These are phyloP conservation scores for Prunella strophiata DNA, from an alignment of 2,797 vertebrate species.

Conservation along the genomic window DNA sequence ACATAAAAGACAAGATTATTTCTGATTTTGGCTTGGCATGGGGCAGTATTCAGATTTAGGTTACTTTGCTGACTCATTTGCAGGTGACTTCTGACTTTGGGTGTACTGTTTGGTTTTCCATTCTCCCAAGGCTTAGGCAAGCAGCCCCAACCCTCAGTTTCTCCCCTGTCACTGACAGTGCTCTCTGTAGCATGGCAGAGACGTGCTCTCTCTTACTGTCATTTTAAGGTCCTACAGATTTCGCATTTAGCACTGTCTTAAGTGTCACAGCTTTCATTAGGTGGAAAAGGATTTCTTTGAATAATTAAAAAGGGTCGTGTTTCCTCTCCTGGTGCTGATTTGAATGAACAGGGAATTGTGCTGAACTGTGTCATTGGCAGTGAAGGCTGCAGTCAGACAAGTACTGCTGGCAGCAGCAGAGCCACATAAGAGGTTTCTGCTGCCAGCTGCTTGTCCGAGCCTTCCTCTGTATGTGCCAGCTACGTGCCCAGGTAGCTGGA, in stretches of 20 bases:
- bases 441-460: neutral
- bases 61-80: neutral
- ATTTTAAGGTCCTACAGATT: neutral
- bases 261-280: neutral
- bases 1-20: neutral
- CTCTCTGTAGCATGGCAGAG: neutral
- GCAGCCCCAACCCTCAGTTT: neutral
- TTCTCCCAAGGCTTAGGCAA: neutral
- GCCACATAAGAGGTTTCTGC: neutral
- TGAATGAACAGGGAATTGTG: neutral
- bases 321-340: constrained; percentile 4
- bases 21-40: neutral
- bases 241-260: neutral
- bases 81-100: neutral
- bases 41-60: neutral
- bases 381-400: neutral
- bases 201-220: neutral
- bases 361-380: neutral
- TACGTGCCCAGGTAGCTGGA: neutral
- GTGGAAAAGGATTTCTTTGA: constrained; percentile 25
- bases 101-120: neutral
- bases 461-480: neutral
- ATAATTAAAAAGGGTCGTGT: constrained; percentile 16
- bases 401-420: neutral
- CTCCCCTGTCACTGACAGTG: neutral